These are phyloP conservation scores for Notothenia rossii DNA, from an alignment of 2,113 vertebrate genomes.

Conservation along the genomic window DNA sequence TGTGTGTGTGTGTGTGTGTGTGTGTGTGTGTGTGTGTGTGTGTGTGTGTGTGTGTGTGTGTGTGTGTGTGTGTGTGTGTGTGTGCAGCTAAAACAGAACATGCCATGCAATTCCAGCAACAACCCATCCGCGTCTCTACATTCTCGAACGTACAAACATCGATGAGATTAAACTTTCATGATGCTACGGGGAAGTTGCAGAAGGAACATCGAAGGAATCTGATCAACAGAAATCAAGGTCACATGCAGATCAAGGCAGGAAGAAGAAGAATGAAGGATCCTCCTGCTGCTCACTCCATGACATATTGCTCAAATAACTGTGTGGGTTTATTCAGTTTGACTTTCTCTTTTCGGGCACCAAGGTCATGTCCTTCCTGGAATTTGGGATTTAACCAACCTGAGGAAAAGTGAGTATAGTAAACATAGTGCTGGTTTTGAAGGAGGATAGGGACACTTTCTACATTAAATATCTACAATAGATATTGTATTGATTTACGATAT, in stretches of 20 bases:
- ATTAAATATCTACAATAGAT: neutral
- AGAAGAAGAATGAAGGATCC: neutral
- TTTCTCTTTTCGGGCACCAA: too few relatives aligned
- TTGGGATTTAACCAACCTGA: neutral
- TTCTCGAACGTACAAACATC: neutral
- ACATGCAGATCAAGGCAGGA: neutral
- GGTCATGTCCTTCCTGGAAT: neutral
- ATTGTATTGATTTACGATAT: too few relatives aligned
- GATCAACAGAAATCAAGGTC: slow-evolving; percentile 8
- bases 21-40: too few relatives aligned
- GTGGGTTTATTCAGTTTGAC: too few relatives aligned
- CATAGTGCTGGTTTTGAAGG: neutral
- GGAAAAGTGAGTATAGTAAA: too few relatives aligned
- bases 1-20: neutral
- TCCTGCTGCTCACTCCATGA: neutral
- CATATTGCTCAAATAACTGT: too few relatives aligned
- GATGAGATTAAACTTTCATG: slow-evolving; percentile 20
- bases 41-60: too few relatives aligned
- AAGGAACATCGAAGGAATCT: neutral
- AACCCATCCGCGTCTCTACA: slow-evolving; percentile 15
- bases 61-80: slow-evolving; percentile 8
- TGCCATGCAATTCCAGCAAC: slow-evolving; percentile 16
- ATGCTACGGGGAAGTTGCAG: neutral
- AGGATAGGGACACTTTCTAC: neutral
- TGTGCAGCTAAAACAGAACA: neutral